Evolutionary conservation across 2,888 invertebrate species (phyloP), one percentile per base, ranked within the genome.

Genomic region (Zhengitettix transpicula): DNA sequence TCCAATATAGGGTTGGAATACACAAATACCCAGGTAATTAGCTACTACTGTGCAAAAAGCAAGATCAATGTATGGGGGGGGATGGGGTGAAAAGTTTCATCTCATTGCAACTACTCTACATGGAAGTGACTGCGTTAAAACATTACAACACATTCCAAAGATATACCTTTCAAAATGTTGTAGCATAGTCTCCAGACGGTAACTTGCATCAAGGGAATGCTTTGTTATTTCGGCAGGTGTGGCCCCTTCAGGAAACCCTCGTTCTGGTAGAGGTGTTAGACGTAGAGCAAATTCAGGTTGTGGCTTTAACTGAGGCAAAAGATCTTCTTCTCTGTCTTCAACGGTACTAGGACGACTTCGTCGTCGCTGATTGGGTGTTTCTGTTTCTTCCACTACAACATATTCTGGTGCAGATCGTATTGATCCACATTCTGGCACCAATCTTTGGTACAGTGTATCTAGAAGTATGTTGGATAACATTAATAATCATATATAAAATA

Each of bases 381-480:
- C 28, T 40, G 59, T 54, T 51, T 56, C 52, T 2, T 60, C 66
- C 51, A 69, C 69, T 1, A 73, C 71, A 15, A 86, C 75, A 42
- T 94, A 77, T 69, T 93, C 89, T 17, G 91, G 77, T 58, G 89
- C 90, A 17, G 94, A 87, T 64, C 83, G 78, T 60, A 96, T 85
- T 59, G 81, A 79, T 61, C 91, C 89, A 68, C 79, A 82, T 62
- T 81, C 74, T 10, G 95, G 94, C 42, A 81, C 78, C 58, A 91
- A 72, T 67, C 79, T 12, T n/a, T 40, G 41, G 0, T 10, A 7
- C 12, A 40, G 41, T 40, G 14, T 8, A 17, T 53, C 53, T 53
- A 16, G n/a, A 28, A 28, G 28, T 5, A 28, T 28, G 7, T 28
- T 28, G 28, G 7, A 28, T 5, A 28, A 51, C 1, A 16, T 51